Evolutionary conservation across 92 coral and sea anemone genomes (phyloP).

Genomic region (Muricea muricata): DNA sequence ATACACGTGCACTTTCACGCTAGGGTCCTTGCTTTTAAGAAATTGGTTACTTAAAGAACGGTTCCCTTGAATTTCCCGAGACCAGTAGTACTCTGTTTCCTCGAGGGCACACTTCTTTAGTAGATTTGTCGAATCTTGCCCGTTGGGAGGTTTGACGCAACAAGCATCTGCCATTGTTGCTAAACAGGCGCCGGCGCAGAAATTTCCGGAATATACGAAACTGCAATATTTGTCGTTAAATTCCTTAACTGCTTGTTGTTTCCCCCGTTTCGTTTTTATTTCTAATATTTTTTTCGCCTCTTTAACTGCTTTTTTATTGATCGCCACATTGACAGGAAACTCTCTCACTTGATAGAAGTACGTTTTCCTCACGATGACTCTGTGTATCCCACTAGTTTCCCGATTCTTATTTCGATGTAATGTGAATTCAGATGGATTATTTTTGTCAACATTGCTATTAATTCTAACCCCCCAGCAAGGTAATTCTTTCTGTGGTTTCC

Average conservation of each 20-base stretch:
- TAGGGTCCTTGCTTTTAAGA: background rate
- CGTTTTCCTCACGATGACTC: background rate
- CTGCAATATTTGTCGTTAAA: slow-evolving; percentile 9
- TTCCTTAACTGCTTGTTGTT: background rate
- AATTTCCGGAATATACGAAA: background rate
- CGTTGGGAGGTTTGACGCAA: background rate
- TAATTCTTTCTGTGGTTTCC: background rate
- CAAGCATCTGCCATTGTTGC: background rate
- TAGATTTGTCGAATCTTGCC: background rate
- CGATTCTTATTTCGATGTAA: background rate
- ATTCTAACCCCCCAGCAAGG: background rate
- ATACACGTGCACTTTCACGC: background rate
- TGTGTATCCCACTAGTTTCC: background rate
- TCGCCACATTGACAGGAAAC: background rate
- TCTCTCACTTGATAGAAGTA: background rate
- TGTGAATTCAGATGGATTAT: background rate
- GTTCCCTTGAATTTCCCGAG: background rate
- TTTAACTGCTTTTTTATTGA: background rate
- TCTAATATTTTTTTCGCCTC: background rate
- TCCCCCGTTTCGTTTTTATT: too few species aligned
- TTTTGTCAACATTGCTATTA: too few species aligned
- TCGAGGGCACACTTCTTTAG: background rate
- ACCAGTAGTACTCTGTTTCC: background rate
- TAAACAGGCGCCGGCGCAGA: slow-evolving; percentile 6
- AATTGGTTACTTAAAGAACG: too few species aligned